phyloP scores from a whole-genome alignment of 2,113 vertebrate genomes.

The Etheostoma spectabile region DNA sequence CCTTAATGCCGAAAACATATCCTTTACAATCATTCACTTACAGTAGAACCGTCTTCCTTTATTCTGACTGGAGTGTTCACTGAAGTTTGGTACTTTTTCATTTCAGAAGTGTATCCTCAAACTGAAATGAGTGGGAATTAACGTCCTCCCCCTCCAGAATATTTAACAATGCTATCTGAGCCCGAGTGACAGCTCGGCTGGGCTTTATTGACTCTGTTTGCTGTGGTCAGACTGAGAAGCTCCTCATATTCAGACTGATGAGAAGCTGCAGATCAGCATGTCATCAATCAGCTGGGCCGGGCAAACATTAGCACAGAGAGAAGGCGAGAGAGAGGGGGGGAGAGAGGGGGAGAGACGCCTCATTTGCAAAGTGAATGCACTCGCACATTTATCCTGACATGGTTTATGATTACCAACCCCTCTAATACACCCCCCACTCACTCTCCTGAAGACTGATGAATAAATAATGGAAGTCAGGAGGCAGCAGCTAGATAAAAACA shows the following conservation, averaged over 20 bases:
- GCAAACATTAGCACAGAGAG: constrained; percentile 69
- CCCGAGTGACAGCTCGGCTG: constrained; percentile 67
- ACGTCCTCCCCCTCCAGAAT: constrained; percentile 31
- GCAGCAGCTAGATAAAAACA: constrained; percentile 68
- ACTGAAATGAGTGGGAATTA: constrained; percentile 62
- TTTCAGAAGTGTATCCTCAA: constrained; percentile 43
- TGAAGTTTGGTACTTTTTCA: constrained; percentile 41
- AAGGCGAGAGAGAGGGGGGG: constrained; percentile 23
- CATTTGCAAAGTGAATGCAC: constrained; percentile 83
- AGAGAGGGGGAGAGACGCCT: constrained; percentile 67
- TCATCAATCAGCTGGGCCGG: constrained; percentile 81
- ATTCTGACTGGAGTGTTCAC: constrained; percentile 25
- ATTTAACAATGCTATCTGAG: constrained; percentile 75
- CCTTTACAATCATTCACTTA: background rate
- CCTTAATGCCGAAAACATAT: too few relatives aligned
- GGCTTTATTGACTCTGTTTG: constrained; percentile 77
- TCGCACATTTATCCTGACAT: constrained; percentile 87
- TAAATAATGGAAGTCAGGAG: constrained; percentile 87
- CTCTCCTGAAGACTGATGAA: constrained; percentile 83
- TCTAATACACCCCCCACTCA: constrained; percentile 22
- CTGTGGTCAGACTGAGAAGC: constrained; percentile 77
- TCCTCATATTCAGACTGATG: constrained; percentile 78
- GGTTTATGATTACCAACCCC: constrained; percentile 85
- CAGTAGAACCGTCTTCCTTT: constrained; percentile 25
- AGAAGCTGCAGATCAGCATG: constrained; percentile 75